Conservation (phyloP, 2,797 vertebrate species). For the Pteropus rufus region DNA sequence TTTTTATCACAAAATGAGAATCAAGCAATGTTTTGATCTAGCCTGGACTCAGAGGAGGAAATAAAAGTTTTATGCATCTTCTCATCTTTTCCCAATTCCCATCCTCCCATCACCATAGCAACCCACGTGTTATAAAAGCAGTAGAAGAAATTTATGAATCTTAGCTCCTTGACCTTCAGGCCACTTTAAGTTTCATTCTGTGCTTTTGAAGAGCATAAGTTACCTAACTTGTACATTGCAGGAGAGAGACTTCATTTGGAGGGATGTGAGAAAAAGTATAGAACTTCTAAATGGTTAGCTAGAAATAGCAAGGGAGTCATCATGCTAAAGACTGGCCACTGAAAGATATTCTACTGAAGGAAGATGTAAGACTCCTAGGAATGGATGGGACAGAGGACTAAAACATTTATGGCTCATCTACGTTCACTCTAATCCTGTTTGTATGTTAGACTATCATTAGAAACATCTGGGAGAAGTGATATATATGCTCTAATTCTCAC, state of each 20-base stretch:
- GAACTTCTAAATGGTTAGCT: neutral
- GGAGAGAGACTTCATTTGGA: neutral
- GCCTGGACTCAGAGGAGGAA: neutral
- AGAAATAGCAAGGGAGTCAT: neutral
- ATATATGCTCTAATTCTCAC: neutral
- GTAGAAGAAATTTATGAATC: neutral
- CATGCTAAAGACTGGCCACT: neutral
- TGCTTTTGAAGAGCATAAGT: neutral
- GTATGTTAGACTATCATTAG: neutral
- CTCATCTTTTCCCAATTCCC: constrained; percentile 36
- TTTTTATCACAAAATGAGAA: neutral
- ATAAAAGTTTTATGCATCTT: neutral
- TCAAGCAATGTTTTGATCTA: neutral
- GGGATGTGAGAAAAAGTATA: neutral
- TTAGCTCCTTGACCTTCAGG: constrained; percentile 47
- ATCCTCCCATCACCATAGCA: constrained; percentile 38
- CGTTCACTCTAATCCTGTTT: neutral
- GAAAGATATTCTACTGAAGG: neutral
- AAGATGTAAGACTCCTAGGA: neutral
- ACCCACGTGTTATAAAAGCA: constrained; percentile 26
- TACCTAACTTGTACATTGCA: neutral
- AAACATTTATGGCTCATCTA: neutral
- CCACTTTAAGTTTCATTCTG: constrained; percentile 34
- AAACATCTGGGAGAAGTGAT: neutral
- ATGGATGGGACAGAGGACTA: neutral